These are phyloP conservation scores for Drosophila barbarae DNA, from an alignment of 2,888 invertebrate genomes.

Conservation along the genomic window DNA sequence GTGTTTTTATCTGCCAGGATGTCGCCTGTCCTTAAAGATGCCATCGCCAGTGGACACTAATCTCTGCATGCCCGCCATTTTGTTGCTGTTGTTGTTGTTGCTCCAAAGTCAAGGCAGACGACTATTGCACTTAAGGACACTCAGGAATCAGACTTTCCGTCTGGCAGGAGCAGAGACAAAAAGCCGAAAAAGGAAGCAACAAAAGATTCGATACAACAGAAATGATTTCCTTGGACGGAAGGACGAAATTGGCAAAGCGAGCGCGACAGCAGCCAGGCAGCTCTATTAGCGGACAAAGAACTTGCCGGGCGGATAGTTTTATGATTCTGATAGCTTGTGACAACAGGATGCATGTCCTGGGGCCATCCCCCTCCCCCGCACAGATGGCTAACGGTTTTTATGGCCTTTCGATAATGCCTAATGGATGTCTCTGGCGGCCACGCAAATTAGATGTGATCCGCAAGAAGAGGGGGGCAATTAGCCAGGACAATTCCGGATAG, in stretches of 20 bases:
- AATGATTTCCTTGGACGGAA: constrained; percentile 69
- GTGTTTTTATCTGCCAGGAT: constrained; percentile 6
- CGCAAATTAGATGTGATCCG: constrained; percentile 57
- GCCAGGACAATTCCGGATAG: constrained; percentile 58
- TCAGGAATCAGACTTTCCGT: constrained; percentile 40
- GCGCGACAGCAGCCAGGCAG: constrained; percentile 47
- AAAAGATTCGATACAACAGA: constrained; percentile 72
- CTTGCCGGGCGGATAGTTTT: constrained; percentile 64
- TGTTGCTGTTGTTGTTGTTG: neutral
- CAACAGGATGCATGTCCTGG: constrained; percentile 56
- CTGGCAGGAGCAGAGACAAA: constrained; percentile 44
- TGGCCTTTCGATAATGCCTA: constrained; percentile 55
- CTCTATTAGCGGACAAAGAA: constrained; percentile 74
- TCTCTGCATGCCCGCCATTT: constrained; percentile 31
- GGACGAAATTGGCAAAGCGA: constrained; percentile 61
- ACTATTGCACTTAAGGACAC: constrained; percentile 58
- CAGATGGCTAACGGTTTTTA: constrained; percentile 38
- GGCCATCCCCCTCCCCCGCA: constrained; percentile 36
- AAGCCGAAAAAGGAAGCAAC: constrained; percentile 62
- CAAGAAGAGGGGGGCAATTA: constrained; percentile 50
- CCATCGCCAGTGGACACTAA: constrained; percentile 56
- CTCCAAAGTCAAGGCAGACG: constrained; percentile 43
- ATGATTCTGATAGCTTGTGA: constrained; percentile 71
- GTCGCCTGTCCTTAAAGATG: constrained; percentile 24
- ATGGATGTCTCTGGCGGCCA: constrained; percentile 49